Evolutionary conservation across 2,888 invertebrate species (phyloP), one percentile per base, ranked within the genome.

Genomic region (Amblyjoppa proteus): DNA sequence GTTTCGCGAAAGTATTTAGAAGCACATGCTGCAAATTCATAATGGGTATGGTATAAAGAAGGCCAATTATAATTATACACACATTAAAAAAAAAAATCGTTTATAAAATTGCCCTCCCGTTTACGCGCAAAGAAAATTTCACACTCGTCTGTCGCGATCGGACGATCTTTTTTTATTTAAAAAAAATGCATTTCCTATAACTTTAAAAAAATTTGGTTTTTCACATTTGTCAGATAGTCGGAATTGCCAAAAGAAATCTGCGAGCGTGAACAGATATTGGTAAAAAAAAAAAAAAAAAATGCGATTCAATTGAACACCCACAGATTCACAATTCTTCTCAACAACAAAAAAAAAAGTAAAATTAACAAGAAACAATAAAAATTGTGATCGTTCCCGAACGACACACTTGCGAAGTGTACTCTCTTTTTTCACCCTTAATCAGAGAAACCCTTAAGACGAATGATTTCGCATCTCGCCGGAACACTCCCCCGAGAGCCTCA

Each of bases 41-140:
- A 61, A 61, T 61, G 34, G 28, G 34, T 34, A 64, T 64, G 31
- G 28, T 31, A 64, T 6, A 34, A 64, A 31, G 31, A 64, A 64
- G 4, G 6, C 20, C 53, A 20, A 20, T 53, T 20, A n/a, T 53
- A 20, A 53, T 53, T 7, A 53, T 9, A 53, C 20, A 20, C 20
- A 53, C 0, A 6, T 20, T 20, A 53, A 20, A 64, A 28, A 61
- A 31, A 31, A 11, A 13, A 64, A 13, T 45, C 3, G 4, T 41
- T 61, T 28, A 6, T 4, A 1, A 28, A 61, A 61, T 31, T 25
- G 31, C 25, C 4, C 13, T 25, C 25, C 28, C 25, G 13, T 6
- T 4, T 3, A 20, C 2, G 61, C 28, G 31, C 0, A 34, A 64
- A 34, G n/a, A 64, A 34, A 64, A 34, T 16, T 16, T 31, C 16